phyloP scores from a whole-genome alignment of 2,888 invertebrate genomes.

The Nasonovia ribisnigri region DNA sequence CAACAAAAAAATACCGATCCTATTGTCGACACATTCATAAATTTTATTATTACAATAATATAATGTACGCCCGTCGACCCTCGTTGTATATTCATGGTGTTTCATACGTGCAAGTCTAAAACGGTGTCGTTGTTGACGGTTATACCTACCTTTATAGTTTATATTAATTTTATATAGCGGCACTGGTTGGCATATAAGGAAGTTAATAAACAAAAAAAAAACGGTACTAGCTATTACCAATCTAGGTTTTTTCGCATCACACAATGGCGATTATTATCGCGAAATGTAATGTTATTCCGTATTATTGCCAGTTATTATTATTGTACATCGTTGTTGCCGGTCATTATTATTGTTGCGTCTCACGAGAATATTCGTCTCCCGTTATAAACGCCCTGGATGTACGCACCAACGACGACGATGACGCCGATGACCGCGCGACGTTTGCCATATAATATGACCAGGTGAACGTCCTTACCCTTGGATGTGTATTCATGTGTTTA shows the following conservation, averaged over 20 bases:
- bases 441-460: constrained; percentile 31
- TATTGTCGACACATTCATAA: not conserved
- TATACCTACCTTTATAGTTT: not conserved
- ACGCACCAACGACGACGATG: not conserved
- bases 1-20: not conserved
- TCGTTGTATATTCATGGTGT: not conserved
- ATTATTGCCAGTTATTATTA: constrained; percentile 27
- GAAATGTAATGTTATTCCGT: constrained; percentile 54
- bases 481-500: constrained; percentile 19
- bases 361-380: constrained; percentile 53
- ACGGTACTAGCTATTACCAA: constrained; percentile 52
- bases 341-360: constrained; percentile 44
- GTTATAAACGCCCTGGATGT: constrained; percentile 51
- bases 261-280: constrained; percentile 56
- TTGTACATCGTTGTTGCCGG: constrained; percentile 40
- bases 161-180: not conserved
- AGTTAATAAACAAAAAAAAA: constrained; percentile 32
- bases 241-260: constrained; percentile 36
- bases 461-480: constrained; percentile 65
- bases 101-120: not conserved
- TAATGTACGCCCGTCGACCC: not conserved
- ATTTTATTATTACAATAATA: not conserved
- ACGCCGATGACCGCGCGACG: constrained; percentile 30
- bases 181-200: constrained; percentile 3
- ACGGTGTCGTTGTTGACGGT: not conserved